Evolutionary conservation across 2,797 vertebrate species (phyloP).

Genomic region (Channallabes apus): DNA sequence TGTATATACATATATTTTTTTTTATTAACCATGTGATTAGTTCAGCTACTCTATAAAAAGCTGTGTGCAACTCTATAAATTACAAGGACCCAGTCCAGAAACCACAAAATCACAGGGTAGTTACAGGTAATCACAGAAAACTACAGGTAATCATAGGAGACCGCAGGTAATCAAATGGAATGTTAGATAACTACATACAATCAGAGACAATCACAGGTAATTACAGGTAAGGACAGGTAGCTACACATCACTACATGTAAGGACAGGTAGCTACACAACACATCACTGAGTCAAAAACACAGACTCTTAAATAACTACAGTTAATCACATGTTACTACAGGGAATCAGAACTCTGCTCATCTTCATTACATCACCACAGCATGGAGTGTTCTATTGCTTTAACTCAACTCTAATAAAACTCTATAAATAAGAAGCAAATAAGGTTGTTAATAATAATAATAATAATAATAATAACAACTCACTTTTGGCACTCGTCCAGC

Average conservation of each 20-base stretch:
- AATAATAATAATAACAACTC: constrained; percentile 47
- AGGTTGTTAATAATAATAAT: background rate
- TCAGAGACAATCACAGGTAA: background rate
- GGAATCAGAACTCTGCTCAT: background rate
- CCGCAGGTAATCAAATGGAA: no score
- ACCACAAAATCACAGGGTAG: background rate
- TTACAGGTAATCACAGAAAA: no score
- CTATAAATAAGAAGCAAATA: background rate
- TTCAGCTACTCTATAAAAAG: no score
- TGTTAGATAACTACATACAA: background rate
- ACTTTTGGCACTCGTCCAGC: constrained; percentile 86
- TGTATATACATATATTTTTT: no score
- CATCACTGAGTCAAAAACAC: background rate
- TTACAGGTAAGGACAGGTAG: background rate
- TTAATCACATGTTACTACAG: background rate
- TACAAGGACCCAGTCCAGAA: background rate
- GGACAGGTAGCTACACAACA: no score
- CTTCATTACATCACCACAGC: background rate
- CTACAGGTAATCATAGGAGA: no score
- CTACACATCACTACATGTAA: no score
- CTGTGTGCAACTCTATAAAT: background rate
- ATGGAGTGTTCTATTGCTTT: background rate
- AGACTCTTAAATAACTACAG: no score
- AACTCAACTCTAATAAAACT: no score
- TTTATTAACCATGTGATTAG: no score